A percentile compares a stretch with the other conserved stretches of the same genome.
phyloP scores from a whole-genome alignment of 1,140 invertebrate species.

The Parapsyche elsis region DNA sequence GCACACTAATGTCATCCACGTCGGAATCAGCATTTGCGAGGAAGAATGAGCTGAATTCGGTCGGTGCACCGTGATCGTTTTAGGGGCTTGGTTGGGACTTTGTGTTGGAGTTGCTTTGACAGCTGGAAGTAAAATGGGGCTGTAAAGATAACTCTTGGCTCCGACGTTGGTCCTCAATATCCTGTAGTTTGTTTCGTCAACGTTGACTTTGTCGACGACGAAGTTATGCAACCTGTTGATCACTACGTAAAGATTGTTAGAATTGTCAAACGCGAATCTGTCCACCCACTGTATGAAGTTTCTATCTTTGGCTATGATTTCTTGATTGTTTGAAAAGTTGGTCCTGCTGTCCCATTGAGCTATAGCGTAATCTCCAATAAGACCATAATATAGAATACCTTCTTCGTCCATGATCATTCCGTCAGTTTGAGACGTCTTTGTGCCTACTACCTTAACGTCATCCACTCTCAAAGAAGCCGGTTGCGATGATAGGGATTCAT shows the following conservation, averaged over 20 bases:
- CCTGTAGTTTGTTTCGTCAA: conserved; percentile 70
- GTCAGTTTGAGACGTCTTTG: conserved; percentile 73
- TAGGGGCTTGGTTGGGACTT: conserved; percentile 41
- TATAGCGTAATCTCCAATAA: conserved; percentile 74
- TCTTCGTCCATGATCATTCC: conserved; percentile 77
- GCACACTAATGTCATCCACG: background rate
- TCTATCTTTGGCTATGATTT: conserved; percentile 73
- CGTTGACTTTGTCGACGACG: conserved; percentile 67
- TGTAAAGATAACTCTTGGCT: conserved; percentile 74
- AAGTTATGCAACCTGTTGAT: conserved; percentile 76
- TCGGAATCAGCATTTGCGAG: background rate
- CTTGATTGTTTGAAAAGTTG: conserved; percentile 66
- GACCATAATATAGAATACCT: conserved; percentile 74
- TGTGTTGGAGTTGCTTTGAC: background rate
- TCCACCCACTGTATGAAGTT: conserved; percentile 77
- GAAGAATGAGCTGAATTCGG: background rate
- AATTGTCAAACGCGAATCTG: conserved; percentile 75
- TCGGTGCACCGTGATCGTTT: conserved; percentile 55
- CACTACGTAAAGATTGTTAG: conserved; percentile 73
- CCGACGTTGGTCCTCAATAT: conserved; percentile 69
- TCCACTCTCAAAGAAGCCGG: conserved; percentile 59
- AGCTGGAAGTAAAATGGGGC: conserved; percentile 27
- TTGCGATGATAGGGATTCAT: conserved; percentile 62
- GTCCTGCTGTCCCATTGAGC: conserved; percentile 71
- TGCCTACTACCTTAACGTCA: conserved; percentile 69